Conservation (phyloP, 2,888 invertebrate species). For the Girardia tigrina region DNA sequence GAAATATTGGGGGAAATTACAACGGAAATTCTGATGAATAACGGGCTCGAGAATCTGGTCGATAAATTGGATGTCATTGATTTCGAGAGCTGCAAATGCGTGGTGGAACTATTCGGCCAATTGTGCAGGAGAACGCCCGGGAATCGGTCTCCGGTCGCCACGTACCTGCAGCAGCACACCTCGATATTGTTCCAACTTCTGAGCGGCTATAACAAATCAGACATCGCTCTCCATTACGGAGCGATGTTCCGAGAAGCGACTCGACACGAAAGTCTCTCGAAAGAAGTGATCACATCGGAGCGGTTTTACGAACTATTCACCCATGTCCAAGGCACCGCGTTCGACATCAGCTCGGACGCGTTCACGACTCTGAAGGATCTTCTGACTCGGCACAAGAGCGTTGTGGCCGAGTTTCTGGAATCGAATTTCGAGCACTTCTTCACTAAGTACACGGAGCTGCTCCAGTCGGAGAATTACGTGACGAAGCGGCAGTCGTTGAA, state of each 20-base stretch:
- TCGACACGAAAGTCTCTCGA: constrained; percentile 88
- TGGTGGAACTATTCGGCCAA: constrained; percentile 26
- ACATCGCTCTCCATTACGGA: constrained; percentile 28
- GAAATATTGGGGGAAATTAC: constrained; percentile 30
- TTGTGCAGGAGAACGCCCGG: neutral
- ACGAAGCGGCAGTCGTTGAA: constrained; percentile 85
- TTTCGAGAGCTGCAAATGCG: constrained; percentile 26
- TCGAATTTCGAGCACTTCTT: constrained; percentile 97
- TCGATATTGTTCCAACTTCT: constrained; percentile 21
- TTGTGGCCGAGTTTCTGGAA: constrained; percentile 96
- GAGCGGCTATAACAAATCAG: constrained; percentile 29
- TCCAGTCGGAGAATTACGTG: constrained; percentile 98
- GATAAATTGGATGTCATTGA: constrained; percentile 26
- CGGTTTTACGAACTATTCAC: constrained; percentile 99
- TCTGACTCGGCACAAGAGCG: constrained; percentile 56
- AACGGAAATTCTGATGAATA: constrained; percentile 25
- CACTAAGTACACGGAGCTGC: constrained; percentile 80
- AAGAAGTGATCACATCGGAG: constrained; percentile 89
- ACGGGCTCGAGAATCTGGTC: constrained; percentile 6
- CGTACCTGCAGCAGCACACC: constrained; percentile 5
- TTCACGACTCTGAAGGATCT: constrained; percentile 91
- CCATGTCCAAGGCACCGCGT: constrained; percentile 97
- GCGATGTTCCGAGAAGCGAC: constrained; percentile 94
- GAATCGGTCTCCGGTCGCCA: neutral
- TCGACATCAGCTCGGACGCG: constrained; percentile 99